Base-by-base conservation (phyloP, 2,888 invertebrate species). In the Lamellibrachia satsuma region DNA sequence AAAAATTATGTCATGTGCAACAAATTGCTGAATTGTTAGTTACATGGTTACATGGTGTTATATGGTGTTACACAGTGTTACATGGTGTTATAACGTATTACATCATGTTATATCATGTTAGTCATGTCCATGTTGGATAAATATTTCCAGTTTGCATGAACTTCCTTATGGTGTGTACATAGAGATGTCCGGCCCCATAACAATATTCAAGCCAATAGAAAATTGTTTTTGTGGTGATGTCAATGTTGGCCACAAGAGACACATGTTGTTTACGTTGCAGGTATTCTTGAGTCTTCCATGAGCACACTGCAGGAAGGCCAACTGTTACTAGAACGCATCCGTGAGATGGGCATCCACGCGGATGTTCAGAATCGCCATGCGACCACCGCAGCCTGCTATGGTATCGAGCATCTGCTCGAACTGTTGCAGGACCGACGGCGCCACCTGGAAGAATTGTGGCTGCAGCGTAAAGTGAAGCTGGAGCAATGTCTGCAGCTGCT, bases 231-330 rank as follows among this genome's bases (percentile, higher is more conserved):
- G 39, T 39, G 39, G 39, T 39, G 39, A 39, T 39, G 11, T 11
- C 22, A 57, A 60, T 57, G 3, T 52, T 57, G n/a, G n/a, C 51
- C 11, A 92, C 39, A 92, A 52, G 39, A 52, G 52, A 57, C 9
- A 52, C 22, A 91, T 92, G 7, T 7, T 90, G n/a, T 75, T 22
- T 75, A 15, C 27, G 7, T 27, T 94, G 8, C 94, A 97, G 97
- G 96, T 93, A 97, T 98, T 96, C 97, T 98, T 93, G 98, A 98
- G 94, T 97, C 98, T 7, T 97, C 98, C 3, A 98, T 98, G 97
- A 97, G 97, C n/a, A 98, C 98, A 3, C 97, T 98, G 92, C 98
- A 98, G 95, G 97, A 98, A 94, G 98, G 98, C 92, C 98, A 98
- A 96, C 97, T 97, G 92, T 97, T 98, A 94, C 97, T 98, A 95